A percentile compares a stretch with the other conserved stretches of the same genome.
phyloP scores from a whole-genome alignment of 2,888 invertebrate species.

The Rhorus exstirpatorius region DNA sequence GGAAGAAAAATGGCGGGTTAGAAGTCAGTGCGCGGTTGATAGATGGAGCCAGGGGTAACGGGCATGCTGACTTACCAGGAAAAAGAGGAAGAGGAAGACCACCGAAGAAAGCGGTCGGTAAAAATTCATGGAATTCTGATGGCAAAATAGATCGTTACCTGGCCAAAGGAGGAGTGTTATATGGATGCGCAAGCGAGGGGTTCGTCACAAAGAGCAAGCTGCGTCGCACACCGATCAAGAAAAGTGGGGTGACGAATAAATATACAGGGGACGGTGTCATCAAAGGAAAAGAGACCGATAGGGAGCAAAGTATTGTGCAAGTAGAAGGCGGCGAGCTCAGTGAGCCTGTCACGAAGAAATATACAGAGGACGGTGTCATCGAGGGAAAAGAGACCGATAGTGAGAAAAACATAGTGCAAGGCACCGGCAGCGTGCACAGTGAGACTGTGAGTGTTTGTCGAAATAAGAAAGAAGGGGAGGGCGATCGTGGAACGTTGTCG shows the following conservation, averaged over 20 bases:
- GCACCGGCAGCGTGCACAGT: not conserved
- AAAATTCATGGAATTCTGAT: not conserved
- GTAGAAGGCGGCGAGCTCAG: not conserved
- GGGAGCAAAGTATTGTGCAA: slow-evolving; percentile 6
- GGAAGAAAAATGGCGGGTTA: not conserved
- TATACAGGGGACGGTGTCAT: not conserved
- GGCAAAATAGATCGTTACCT: slow-evolving; percentile 37
- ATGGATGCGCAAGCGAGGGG: not conserved
- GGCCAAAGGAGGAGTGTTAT: not conserved
- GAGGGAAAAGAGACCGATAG: slow-evolving; percentile 10
- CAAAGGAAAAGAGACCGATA: slow-evolving; percentile 4
- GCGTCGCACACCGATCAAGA: slow-evolving; percentile 18
- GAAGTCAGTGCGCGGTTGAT: not conserved
- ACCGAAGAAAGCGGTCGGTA: slow-evolving; percentile 11
- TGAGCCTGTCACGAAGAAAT: not conserved
- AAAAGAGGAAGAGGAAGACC: slow-evolving; percentile 33
- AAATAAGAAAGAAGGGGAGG: not conserved
- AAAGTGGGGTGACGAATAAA: not conserved
- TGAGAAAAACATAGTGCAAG: not conserved
- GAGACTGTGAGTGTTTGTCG: not conserved
- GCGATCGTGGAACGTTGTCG: not conserved
- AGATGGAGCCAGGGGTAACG: not conserved
- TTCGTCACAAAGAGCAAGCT: slow-evolving; percentile 22
- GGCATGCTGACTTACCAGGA: not conserved
- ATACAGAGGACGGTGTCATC: not conserved